Conservation (phyloP, 1,140 invertebrate species). For the Drosophila carrolli region DNA sequence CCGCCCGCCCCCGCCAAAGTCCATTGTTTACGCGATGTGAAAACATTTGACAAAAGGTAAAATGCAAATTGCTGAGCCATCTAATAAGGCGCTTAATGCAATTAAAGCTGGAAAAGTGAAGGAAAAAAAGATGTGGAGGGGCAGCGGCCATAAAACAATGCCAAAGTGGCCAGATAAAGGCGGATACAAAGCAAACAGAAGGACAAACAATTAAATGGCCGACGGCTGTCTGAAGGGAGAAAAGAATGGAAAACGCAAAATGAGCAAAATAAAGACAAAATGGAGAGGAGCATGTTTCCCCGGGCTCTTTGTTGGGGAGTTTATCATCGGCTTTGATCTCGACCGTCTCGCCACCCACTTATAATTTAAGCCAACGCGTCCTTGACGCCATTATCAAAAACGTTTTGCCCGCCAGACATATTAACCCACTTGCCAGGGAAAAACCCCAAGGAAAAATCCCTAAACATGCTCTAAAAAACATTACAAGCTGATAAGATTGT, state of each 20-base stretch:
- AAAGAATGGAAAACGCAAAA: constrained; percentile 51
- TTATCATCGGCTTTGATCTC: constrained; percentile 28
- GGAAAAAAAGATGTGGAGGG: neutral
- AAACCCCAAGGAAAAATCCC: neutral
- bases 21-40: constrained; percentile 28
- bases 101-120: constrained; percentile 36
- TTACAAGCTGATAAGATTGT: no score
- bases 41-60: constrained; percentile 62
- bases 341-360: constrained; percentile 1
- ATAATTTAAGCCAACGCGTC: constrained; percentile 7
- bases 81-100: constrained; percentile 74
- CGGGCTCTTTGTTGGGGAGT: constrained; percentile 8
- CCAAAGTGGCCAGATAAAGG: constrained; percentile 70
- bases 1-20: neutral
- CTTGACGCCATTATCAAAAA: constrained; percentile 27
- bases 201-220: constrained; percentile 72
- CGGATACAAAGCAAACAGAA: constrained; percentile 50
- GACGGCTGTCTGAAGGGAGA: constrained; percentile 34
- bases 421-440: neutral
- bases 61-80: constrained; percentile 69
- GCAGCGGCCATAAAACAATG: constrained; percentile 65
- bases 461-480: no score
- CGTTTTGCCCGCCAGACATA: neutral
- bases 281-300: constrained; percentile 24
- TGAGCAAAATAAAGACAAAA: constrained; percentile 55